phyloP scores from a whole-genome alignment of 2,888 invertebrate species.

The Campoplex nolae region DNA sequence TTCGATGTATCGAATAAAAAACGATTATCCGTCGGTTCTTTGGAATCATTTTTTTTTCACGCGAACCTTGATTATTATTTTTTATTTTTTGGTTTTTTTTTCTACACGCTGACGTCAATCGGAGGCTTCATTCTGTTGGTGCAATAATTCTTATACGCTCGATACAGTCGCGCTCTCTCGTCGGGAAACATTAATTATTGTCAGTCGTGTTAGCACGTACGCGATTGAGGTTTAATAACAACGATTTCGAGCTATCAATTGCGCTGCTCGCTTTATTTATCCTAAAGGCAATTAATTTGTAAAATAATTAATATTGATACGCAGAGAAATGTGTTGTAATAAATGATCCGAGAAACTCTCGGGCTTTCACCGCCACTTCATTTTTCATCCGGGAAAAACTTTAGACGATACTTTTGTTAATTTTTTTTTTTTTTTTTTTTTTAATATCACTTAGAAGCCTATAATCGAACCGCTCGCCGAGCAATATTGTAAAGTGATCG shows the following conservation, averaged over 20 bases:
- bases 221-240: constrained; percentile 53
- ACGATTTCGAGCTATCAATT: constrained; percentile 48
- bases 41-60: constrained; percentile 1
- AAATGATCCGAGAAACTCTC: constrained; percentile 4
- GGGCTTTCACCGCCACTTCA: neutral
- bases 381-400: neutral
- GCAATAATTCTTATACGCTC: constrained; percentile 44
- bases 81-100: constrained; percentile 42
- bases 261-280: constrained; percentile 7
- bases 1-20: neutral
- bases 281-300: neutral
- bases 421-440: neutral
- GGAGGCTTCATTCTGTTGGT: constrained; percentile 31
- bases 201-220: constrained; percentile 41
- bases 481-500: neutral
- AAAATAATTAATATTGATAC: neutral
- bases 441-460: neutral
- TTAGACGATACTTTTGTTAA: neutral
- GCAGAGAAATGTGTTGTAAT: neutral
- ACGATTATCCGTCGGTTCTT: neutral
- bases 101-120: constrained; percentile 49
- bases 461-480: neutral
- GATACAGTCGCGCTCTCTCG: constrained; percentile 33
- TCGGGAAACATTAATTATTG: constrained; percentile 58
- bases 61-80: constrained; percentile 27